These are phyloP conservation scores for Dicycla oo DNA, from an alignment of 2,888 invertebrate genomes.

Conservation along the genomic window DNA sequence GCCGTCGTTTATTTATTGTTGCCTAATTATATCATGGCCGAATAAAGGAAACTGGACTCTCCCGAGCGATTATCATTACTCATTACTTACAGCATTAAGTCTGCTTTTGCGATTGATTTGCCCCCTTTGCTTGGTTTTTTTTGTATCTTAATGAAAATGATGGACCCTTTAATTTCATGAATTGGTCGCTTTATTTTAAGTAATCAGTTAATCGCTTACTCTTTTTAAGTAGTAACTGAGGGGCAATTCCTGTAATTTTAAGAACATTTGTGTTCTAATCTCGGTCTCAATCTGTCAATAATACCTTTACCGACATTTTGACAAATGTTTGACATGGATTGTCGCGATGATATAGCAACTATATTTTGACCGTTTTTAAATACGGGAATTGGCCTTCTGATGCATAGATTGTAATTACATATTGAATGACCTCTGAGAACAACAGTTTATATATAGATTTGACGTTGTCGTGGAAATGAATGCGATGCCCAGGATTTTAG, in stretches of 20 bases:
- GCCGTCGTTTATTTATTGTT: neutral
- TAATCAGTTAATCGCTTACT: neutral
- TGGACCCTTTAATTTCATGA: neutral
- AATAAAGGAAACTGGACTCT: neutral
- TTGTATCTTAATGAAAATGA: too few relatives aligned
- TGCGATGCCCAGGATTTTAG: neutral
- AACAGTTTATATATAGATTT: neutral
- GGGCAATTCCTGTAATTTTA: neutral
- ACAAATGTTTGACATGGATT: too few relatives aligned
- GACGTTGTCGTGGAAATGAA: slow-evolving; percentile 1
- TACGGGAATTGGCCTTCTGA: neutral
- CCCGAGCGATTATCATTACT: neutral
- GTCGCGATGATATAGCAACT: too few relatives aligned
- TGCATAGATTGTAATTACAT: neutral
- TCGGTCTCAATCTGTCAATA: neutral
- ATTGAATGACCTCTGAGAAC: neutral
- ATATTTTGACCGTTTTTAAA: neutral
- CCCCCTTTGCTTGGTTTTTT: neutral
- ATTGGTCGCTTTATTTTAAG: neutral
- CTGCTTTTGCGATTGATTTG: slow-evolving; percentile 1
- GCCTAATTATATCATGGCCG: neutral
- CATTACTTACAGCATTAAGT: neutral
- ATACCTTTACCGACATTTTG: neutral
- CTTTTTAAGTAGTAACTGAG: neutral
- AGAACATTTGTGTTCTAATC: neutral